Evolutionary conservation across 2,888 invertebrate genomes (phyloP), one percentile per base, ranked within the genome.

Genomic region (Megastigmus dorsalis): DNA sequence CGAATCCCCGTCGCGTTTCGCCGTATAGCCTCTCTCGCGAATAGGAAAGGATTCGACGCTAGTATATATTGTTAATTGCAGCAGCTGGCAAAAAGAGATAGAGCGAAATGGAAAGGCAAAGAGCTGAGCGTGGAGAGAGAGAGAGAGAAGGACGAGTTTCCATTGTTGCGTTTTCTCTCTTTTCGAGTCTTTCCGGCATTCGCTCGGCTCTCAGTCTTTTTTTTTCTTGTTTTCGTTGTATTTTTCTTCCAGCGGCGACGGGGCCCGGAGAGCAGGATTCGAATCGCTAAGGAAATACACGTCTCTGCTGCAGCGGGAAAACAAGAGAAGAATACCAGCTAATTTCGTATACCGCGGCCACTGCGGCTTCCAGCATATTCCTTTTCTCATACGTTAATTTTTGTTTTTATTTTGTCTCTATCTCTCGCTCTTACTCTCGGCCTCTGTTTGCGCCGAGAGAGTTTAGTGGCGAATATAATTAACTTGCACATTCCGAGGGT

Each of bases 51-150:
- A 67, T 48, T 48, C 57, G 23, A 36, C 18, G 36, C 18, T 10
- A 55, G 45, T 55, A 45, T 36, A 38, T 28, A 68, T 57, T 33
- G 55, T 48, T 57, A 57, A 68, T 68, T 48, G 36, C 23, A 15
- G 26, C n/a, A 45, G n/a, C n/a, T n/a, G n/a, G 4, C 13, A 18
- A 4, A 26, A 43, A n/a, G 13, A 36, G 10, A 30, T 9, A 13
- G 20, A 26, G 50, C 33, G 1, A 33, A 33, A 55, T 18, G 10
- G 33, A 26, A n/a, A n/a, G n/a, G n/a, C n/a, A n/a, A n/a, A n/a
- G n/a, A n/a, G n/a, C n/a, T n/a, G n/a, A n/a, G n/a, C n/a, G n/a
- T 7, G 10, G 15, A 50, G 9, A 7, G 15, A 30, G 59, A 26
- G 3, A 36, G 20, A 15, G n/a, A 38, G 26, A 20, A 43, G 30